phyloP scores from a whole-genome alignment of 2,888 invertebrate species.

The Noctua fimbriata region DNA sequence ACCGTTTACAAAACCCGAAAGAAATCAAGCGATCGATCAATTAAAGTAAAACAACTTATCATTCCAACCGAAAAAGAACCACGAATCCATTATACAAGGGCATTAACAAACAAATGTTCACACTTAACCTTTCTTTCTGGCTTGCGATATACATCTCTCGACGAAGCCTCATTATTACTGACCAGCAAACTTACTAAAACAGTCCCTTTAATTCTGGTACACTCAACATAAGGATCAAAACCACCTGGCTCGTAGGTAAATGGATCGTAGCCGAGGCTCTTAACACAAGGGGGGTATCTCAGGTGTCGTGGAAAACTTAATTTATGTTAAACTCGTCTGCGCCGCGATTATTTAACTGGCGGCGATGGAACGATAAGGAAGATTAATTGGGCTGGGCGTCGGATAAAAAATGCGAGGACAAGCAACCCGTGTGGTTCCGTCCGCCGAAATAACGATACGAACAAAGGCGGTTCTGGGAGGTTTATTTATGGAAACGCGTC shows the following conservation, averaged over 20 bases:
- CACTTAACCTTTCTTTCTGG: slow-evolving; percentile 89
- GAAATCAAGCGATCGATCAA: slow-evolving; percentile 79
- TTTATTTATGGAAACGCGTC: slow-evolving; percentile 68
- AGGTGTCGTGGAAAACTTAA: slow-evolving; percentile 90
- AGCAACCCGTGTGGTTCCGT: slow-evolving; percentile 82
- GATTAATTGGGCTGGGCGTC: slow-evolving; percentile 85
- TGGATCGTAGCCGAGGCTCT: slow-evolving; percentile 70
- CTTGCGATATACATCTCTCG: slow-evolving; percentile 87
- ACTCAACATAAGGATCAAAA: slow-evolving; percentile 64
- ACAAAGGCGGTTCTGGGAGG: slow-evolving; percentile 67
- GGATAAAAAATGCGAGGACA: slow-evolving; percentile 82
- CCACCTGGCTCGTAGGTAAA: slow-evolving; percentile 38
- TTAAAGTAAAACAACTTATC: slow-evolving; percentile 85
- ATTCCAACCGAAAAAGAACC: slow-evolving; percentile 81
- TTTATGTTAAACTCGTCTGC: slow-evolving; percentile 89
- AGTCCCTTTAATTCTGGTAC: slow-evolving; percentile 37
- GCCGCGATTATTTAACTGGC: slow-evolving; percentile 88
- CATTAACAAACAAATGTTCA: slow-evolving; percentile 90
- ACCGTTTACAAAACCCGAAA: slow-evolving; percentile 68
- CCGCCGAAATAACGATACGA: slow-evolving; percentile 69
- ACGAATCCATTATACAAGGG: slow-evolving; percentile 87
- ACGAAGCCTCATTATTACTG: slow-evolving; percentile 86
- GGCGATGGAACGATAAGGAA: slow-evolving; percentile 87
- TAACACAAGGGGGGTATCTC: slow-evolving; percentile 86
- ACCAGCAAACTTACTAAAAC: slow-evolving; percentile 67